A percentile compares a stretch with the other conserved stretches of the same genome.
phyloP scores from a whole-genome alignment of 2,113 vertebrate species.

The Xerus inauris region DNA sequence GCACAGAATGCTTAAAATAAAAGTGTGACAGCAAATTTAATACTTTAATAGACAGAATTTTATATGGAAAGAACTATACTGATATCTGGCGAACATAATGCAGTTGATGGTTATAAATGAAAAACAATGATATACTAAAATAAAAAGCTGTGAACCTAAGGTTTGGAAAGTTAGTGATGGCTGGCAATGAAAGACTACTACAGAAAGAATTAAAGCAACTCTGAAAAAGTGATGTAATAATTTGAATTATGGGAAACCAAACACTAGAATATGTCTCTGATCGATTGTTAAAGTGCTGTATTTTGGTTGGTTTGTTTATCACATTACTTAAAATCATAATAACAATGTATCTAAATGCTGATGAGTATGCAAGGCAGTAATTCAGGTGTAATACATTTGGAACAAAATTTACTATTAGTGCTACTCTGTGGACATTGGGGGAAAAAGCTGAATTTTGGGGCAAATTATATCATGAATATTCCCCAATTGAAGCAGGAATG shows the following conservation, averaged over 20 bases:
- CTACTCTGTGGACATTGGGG: slow-evolving; percentile 24
- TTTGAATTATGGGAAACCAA: slow-evolving; percentile 80
- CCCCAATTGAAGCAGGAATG: slow-evolving; percentile 9
- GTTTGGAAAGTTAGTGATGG: slow-evolving; percentile 88
- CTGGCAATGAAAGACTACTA: slow-evolving; percentile 83
- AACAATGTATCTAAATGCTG: slow-evolving; percentile 66
- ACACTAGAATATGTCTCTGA: slow-evolving; percentile 72
- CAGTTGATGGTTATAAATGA: slow-evolving; percentile 82
- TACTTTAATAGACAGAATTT: slow-evolving; percentile 84
- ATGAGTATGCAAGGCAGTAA: slow-evolving; percentile 57
- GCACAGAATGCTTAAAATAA: slow-evolving; percentile 92
- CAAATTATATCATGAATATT: not conserved
- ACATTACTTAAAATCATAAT: slow-evolving; percentile 63
- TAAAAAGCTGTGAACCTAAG: slow-evolving; percentile 86
- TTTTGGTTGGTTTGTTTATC: slow-evolving; percentile 37
- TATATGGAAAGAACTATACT: slow-evolving; percentile 86
- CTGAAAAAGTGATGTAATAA: slow-evolving; percentile 69
- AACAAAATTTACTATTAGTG: not conserved
- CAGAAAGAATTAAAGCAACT: slow-evolving; percentile 80
- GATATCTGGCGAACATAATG: slow-evolving; percentile 83
- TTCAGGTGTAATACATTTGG: slow-evolving; percentile 16
- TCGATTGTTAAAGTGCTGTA: slow-evolving; percentile 54
- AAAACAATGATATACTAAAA: slow-evolving; percentile 87
- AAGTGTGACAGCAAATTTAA: slow-evolving; percentile 86
- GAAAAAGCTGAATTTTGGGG: not conserved